Conservation (phyloP, 2,888 invertebrate species). For the Ennomos erosarius region DNA sequence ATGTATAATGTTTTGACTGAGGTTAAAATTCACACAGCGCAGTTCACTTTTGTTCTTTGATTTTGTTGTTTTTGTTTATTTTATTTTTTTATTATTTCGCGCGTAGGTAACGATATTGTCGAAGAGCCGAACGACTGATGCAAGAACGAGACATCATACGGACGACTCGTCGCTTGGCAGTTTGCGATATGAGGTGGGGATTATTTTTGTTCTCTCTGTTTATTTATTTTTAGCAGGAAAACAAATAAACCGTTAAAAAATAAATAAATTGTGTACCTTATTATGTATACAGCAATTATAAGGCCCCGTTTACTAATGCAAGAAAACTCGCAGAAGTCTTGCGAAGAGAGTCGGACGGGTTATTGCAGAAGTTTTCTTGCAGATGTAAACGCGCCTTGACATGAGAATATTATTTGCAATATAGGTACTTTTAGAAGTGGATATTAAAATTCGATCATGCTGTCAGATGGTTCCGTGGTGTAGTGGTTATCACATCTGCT, state of each 20-base stretch:
- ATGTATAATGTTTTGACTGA: too few relatives aligned
- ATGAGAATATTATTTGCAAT: too few relatives aligned
- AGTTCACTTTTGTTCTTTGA: constrained; percentile 31
- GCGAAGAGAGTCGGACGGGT: too few relatives aligned
- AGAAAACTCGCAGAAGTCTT: too few relatives aligned
- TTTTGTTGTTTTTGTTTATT: constrained; percentile 38
- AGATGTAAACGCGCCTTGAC: too few relatives aligned
- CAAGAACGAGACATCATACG: constrained; percentile 86
- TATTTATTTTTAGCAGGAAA: constrained; percentile 9
- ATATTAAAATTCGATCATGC: accelerated
- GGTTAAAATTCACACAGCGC: constrained; percentile 18
- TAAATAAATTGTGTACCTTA: too few relatives aligned
- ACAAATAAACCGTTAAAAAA: too few relatives aligned
- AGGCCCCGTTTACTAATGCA: too few relatives aligned
- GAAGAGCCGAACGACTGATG: constrained; percentile 64
- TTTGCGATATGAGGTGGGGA: constrained; percentile 87
- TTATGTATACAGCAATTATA: too few relatives aligned
- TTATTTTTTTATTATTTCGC: constrained; percentile 44
- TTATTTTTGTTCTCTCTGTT: constrained; percentile 44
- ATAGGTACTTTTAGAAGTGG: background rate
- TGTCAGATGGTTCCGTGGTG: constrained; percentile 58
- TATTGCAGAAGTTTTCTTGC: too few relatives aligned
- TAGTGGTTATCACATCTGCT: constrained; percentile 70
- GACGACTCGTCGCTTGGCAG: constrained; percentile 90
- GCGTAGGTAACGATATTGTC: constrained; percentile 73